phyloP scores from a whole-genome alignment of 2,113 vertebrate genomes.

The Steatornis caripensis region DNA sequence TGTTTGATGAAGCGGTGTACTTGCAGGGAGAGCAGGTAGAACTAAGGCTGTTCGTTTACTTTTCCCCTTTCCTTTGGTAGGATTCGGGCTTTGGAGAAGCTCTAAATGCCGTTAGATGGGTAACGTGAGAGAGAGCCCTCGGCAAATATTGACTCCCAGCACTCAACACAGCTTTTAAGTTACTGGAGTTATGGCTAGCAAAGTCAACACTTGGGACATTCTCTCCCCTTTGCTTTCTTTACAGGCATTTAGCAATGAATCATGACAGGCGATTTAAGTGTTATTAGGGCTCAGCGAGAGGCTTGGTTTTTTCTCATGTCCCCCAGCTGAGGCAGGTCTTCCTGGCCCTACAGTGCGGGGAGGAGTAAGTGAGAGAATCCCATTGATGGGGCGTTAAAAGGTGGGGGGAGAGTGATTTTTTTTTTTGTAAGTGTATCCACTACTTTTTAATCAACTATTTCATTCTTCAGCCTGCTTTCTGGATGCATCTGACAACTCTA shows the following conservation, averaged over 20 bases:
- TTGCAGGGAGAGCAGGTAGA: neutral
- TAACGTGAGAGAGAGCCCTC: neutral
- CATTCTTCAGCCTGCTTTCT: neutral
- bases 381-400: neutral
- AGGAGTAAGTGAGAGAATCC: neutral
- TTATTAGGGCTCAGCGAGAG: neutral
- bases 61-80: neutral
- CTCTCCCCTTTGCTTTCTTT: neutral
- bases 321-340: neutral
- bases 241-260: neutral
- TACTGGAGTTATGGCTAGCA: neutral
- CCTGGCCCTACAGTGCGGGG: fast-evolving
- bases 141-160: neutral
- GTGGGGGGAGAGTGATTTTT: neutral
- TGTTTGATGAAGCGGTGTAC: too few species aligned
- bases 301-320: neutral
- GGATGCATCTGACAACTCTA: neutral
- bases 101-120: neutral
- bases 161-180: neutral
- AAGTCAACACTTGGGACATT: neutral
- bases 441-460: neutral
- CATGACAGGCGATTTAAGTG: neutral
- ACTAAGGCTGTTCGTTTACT: neutral
- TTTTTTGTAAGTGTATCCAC: neutral
- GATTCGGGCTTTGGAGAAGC: neutral